A percentile compares a stretch with the other conserved stretches of the same genome.
Conservation (phyloP, 53 echinoderm and acorn worm species). For the Crossaster papposus region DNA sequence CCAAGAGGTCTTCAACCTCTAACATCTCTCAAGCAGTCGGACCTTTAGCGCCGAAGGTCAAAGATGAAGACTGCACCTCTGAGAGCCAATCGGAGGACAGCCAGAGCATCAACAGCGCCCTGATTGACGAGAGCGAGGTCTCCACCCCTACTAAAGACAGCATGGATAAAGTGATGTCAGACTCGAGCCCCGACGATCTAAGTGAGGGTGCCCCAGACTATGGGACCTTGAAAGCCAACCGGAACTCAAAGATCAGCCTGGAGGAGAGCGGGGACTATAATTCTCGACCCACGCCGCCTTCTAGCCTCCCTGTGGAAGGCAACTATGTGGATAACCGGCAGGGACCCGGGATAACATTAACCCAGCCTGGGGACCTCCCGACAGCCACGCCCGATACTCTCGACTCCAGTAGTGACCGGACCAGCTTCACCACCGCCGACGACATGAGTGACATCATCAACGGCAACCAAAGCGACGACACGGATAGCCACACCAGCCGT, state of each 20-base stretch:
- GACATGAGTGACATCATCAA: constrained; percentile 54
- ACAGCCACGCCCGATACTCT: constrained; percentile 32
- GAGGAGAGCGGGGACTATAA: constrained; percentile 46
- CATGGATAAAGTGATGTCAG: constrained; percentile 70
- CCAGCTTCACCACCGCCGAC: constrained; percentile 35
- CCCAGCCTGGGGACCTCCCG: constrained; percentile 18
- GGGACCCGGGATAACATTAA: constrained; percentile 42
- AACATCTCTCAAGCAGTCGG: constrained; percentile 56
- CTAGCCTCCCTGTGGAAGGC: constrained; percentile 46
- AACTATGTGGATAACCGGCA: constrained; percentile 20
- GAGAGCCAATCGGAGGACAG: constrained; percentile 97
- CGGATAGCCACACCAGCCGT: constrained; percentile 38
- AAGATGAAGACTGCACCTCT: constrained; percentile 61
- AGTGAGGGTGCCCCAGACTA: constrained; percentile 24
- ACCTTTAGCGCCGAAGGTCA: constrained; percentile 48
- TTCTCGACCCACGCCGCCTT: constrained; percentile 38
- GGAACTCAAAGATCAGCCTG: constrained; percentile 45
- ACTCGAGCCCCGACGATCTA: constrained; percentile 76
- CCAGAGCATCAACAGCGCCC: constrained; percentile 81
- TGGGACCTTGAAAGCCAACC: constrained; percentile 44
- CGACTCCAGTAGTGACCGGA: constrained; percentile 46
- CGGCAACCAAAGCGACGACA: constrained; percentile 55
- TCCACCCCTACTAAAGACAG: constrained; percentile 67
- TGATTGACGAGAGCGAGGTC: constrained; percentile 60
- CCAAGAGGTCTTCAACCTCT: constrained; percentile 48